A percentile compares a stretch with the other conserved stretches of the same genome.
phyloP scores from a whole-genome alignment of 2,888 invertebrate genomes.

The Microdon myrmicae region DNA sequence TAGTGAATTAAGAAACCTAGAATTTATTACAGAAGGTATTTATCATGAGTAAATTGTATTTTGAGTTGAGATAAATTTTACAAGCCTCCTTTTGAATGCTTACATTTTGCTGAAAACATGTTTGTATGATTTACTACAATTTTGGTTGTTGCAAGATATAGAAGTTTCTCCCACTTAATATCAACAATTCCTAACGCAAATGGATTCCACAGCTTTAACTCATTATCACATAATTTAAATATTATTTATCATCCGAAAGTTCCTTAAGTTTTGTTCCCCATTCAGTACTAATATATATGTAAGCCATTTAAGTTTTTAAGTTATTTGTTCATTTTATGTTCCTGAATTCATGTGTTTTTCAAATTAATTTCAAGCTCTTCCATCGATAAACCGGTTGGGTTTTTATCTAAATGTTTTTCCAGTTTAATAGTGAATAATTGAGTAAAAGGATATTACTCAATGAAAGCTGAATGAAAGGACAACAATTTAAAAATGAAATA shows the following conservation, averaged over 20 bases:
- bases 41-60: too few species aligned
- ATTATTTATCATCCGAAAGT: conserved; percentile 62
- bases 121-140: too few species aligned
- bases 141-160: too few species aligned
- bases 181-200: too few species aligned
- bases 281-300: conserved; percentile 32
- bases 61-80: too few species aligned
- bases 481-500: conserved; percentile 21
- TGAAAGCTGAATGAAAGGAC: conserved; percentile 22
- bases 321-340: conserved; percentile 35
- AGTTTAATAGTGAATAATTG: conserved; percentile 25
- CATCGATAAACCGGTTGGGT: conserved; percentile 22
- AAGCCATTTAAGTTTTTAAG: conserved; percentile 39
- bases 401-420: conserved; percentile 11
- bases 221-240: conserved; percentile 44
- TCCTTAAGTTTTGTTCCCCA: conserved; percentile 64
- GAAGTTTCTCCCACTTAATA: too few species aligned
- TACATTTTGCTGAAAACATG: too few species aligned
- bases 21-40: too few species aligned
- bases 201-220: too few species aligned
- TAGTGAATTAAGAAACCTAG: too few species aligned
- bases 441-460: conserved; percentile 1
- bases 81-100: too few species aligned
- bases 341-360: conserved; percentile 43
- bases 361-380: not conserved